Evolutionary conservation across 2,113 vertebrate species (phyloP).

Genomic region (Anguilla japonica): DNA sequence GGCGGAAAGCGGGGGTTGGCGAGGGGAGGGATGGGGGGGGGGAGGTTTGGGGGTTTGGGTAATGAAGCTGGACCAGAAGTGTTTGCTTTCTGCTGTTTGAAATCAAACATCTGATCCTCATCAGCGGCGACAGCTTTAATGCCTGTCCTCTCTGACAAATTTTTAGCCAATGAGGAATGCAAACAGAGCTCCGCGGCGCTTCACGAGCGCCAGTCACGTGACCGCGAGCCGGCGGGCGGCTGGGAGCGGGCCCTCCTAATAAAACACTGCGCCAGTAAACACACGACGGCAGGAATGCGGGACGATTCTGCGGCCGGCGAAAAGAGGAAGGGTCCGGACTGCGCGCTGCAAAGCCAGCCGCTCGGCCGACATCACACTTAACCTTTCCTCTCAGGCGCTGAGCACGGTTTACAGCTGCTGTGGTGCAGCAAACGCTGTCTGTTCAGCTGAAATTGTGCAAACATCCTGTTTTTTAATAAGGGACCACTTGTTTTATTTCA

Average conservation of each 20-base stretch:
- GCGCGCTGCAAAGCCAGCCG: neutral
- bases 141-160: conserved; percentile 70
- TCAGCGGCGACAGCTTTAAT: conserved; percentile 72
- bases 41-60: conserved; percentile 46
- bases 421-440: neutral
- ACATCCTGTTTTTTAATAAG: neutral
- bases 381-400: neutral
- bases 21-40: neutral
- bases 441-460: neutral
- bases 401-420: neutral
- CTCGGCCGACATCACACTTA: neutral
- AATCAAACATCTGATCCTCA: conserved; percentile 75
- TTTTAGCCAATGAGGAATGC: conserved; percentile 68
- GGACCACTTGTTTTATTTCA: neutral
- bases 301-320: neutral
- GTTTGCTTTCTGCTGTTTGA: conserved; percentile 78
- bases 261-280: neutral
- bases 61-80: conserved; percentile 49
- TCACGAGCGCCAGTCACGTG: conserved; percentile 48
- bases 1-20: conserved; percentile 34
- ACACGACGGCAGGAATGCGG: neutral
- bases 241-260: neutral
- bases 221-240: neutral
- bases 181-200: conserved; percentile 58
- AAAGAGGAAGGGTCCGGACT: neutral